Conservation (phyloP, 2,797 vertebrate species). For the Danionella dracula region DNA sequence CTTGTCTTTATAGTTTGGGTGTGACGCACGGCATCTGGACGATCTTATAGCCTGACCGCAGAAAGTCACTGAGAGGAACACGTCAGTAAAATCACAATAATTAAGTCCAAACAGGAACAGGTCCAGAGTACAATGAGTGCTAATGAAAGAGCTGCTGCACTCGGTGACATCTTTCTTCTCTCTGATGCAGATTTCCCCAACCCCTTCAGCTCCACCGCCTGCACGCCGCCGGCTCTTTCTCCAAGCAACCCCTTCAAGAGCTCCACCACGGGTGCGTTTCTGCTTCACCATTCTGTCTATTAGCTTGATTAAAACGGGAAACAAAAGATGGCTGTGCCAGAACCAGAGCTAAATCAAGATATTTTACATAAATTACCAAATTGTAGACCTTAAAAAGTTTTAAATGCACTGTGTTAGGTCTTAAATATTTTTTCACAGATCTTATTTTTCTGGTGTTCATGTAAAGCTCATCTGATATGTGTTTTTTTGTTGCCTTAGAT, state of each 20-base stretch:
- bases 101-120: not conserved
- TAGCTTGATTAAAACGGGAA: no score
- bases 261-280: constrained; percentile 65
- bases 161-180: not conserved
- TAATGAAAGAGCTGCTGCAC: not conserved
- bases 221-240: constrained; percentile 70
- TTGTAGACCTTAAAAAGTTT: no score
- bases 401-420: no score
- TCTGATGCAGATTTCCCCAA: constrained; percentile 74
- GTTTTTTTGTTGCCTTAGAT: no score
- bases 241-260: constrained; percentile 86
- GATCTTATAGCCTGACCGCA: constrained; percentile 1
- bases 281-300: not conserved
- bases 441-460: no score
- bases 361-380: no score
- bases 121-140: not conserved
- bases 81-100: constrained; percentile 22
- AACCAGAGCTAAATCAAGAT: no score
- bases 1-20: not conserved
- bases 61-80: not conserved
- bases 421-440: no score
- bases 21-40: not conserved
- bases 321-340: no score
- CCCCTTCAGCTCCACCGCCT: constrained; percentile 70
- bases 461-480: no score